Percentiles rank a stretch among this genome's conserved stretches.
These are phyloP conservation scores for Buathra laborator DNA, from an alignment of 2,888 invertebrate genomes.

Conservation along the genomic window DNA sequence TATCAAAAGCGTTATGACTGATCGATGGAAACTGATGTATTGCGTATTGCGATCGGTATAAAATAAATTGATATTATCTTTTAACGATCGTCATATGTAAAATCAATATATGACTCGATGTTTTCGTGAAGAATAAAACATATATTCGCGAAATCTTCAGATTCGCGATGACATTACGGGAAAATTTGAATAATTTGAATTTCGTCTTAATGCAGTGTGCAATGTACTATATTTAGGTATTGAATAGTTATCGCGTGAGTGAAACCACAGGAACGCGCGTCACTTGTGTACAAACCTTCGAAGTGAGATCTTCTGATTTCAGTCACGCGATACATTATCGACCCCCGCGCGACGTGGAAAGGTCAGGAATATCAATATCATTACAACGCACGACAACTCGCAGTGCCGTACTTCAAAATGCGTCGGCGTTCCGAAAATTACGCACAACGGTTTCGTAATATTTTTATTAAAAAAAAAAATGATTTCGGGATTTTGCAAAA, in stretches of 20 bases:
- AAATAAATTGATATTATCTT: too few species aligned
- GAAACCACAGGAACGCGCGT: background rate
- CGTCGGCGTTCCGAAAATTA: background rate
- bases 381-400: background rate
- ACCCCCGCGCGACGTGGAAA: background rate
- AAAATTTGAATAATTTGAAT: background rate
- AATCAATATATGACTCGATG: too few species aligned
- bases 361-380: background rate
- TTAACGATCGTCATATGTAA: too few species aligned
- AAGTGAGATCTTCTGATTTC: background rate
- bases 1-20: too few species aligned
- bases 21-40: too few species aligned
- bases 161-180: too few species aligned
- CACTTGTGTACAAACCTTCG: background rate
- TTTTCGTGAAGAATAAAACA: too few species aligned
- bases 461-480: background rate
- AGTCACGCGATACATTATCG: constrained; percentile 4
- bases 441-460: background rate
- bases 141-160: too few species aligned
- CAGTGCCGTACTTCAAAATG: background rate
- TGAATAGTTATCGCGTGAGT: background rate
- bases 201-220: background rate
- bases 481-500: background rate
- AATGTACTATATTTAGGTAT: background rate
- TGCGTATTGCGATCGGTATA: too few species aligned